Evolutionary conservation across 2,888 invertebrate genomes (phyloP), one percentile per base, ranked within the genome.

Genomic region (Alloplasta piceator): DNA sequence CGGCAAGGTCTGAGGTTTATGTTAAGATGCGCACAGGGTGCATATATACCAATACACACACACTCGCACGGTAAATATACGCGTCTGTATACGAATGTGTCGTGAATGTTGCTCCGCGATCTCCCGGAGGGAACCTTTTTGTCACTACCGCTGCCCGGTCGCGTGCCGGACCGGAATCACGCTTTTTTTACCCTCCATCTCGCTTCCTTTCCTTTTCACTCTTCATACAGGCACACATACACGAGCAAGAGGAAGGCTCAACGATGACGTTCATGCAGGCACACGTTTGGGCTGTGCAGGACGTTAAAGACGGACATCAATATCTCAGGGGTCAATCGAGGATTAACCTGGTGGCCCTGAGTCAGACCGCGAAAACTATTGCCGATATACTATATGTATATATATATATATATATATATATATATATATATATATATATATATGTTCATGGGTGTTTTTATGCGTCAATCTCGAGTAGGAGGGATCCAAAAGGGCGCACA

Each of bases 111-210:
- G 78, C 64, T 61, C 80, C 52, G 43, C 61, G 56, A 26, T 26
- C 26, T 26, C 78, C 86, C 71, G 84, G 74, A 82, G 85, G 87
- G 87, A 82, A 89, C 89, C 90, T 91, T 89, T 91, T 90, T 90
- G 90, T 90, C 91, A 90, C 89, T 87, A 84, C 84, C 83, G 84
- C 82, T 80, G 86, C 88, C 83, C 86, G 87, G 90, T 90, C 91
- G 91, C 91, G 91, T 91, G 91, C 91, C 91, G 88, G 88, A 90
- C 90, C 87, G 88, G 89, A 90, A 89, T 90, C 86, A 80, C 78
- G 85, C 82, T 84, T 80, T 83, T 82, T 84, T 70, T 73, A 80
- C 70, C 64, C 52, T 56, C 75, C 55, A 48, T 50, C 50, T 50
- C 56, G 39, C 72, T 48, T 66, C 61, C 78, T 82, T 82, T 71